phyloP scores from a whole-genome alignment of 1,140 invertebrate genomes.

The Scaptomyza hsui region DNA sequence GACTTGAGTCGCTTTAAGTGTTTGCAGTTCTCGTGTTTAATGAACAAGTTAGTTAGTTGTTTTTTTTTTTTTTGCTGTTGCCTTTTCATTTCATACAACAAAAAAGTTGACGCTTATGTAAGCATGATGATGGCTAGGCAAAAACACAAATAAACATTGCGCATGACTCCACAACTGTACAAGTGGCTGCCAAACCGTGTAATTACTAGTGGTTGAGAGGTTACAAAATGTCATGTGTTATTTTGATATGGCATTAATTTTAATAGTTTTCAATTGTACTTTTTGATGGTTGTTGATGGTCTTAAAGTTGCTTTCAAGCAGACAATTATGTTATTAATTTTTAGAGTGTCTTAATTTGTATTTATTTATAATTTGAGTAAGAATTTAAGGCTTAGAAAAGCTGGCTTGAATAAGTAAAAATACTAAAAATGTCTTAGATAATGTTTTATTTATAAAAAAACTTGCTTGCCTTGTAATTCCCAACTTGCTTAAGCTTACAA shows the following conservation, averaged over 20 bases:
- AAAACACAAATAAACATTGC: slow-evolving; percentile 20
- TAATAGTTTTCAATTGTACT: slow-evolving; percentile 12
- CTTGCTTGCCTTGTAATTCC: no score
- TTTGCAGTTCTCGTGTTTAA: slow-evolving; percentile 78
- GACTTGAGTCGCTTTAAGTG: slow-evolving; percentile 40
- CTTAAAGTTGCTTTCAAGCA: no score
- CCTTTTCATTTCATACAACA: slow-evolving; percentile 20
- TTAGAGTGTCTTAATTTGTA: no score
- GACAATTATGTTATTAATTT: no score
- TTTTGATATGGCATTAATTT: slow-evolving; percentile 10
- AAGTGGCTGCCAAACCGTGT: slow-evolving; percentile 22
- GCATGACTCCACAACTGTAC: slow-evolving; percentile 16
- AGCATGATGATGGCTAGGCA: slow-evolving; percentile 9
- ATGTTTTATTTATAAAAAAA: no score
- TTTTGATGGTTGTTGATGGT: not conserved
- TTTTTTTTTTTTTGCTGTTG: slow-evolving; percentile 9
- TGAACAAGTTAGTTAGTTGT: slow-evolving; percentile 71
- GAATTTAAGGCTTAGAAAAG: no score
- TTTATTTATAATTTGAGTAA: no score
- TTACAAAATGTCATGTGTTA: slow-evolving; percentile 6
- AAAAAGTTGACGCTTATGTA: slow-evolving; percentile 58
- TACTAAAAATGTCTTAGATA: no score
- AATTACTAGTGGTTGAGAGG: slow-evolving; percentile 3
- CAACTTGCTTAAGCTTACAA: not conserved
- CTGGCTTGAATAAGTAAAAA: no score